A percentile compares a stretch with the other conserved stretches of the same genome.
Evolutionary conservation across 2,797 vertebrate genomes (phyloP).

Genomic region (Phrynocephalus vlangalii): DNA sequence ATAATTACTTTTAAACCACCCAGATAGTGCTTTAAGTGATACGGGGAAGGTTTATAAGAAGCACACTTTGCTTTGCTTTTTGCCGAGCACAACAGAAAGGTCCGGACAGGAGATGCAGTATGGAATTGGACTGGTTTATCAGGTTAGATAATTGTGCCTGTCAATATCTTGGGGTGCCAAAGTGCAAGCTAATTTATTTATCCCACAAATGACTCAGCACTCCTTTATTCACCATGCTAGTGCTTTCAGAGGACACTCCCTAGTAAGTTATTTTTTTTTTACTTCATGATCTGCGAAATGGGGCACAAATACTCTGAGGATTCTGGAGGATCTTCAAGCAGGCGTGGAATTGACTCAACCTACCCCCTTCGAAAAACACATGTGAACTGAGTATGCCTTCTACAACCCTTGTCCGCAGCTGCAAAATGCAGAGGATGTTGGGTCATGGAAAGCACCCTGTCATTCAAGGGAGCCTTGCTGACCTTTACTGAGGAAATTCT

Average conservation of each 20-base stretch:
- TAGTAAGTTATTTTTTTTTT: too few species aligned
- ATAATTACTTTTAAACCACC: too few species aligned
- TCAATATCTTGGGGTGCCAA: background rate
- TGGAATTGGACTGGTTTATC: background rate
- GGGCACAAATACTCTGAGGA: too few species aligned
- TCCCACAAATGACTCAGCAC: too few species aligned
- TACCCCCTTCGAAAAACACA: background rate
- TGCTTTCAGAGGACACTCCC: too few species aligned
- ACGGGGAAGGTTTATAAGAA: too few species aligned
- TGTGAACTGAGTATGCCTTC: background rate
- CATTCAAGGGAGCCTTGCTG: background rate
- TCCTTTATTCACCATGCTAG: too few species aligned
- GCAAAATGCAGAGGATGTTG: background rate
- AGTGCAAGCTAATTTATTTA: conserved; percentile 5
- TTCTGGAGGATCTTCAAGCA: background rate
- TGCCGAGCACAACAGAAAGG: background rate
- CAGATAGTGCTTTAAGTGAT: too few species aligned
- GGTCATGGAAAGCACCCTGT: background rate
- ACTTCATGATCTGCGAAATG: too few species aligned
- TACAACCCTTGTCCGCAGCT: background rate
- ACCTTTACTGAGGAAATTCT: background rate
- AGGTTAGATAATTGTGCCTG: background rate
- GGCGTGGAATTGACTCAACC: background rate
- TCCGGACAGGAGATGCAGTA: background rate
- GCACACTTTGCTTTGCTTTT: too few species aligned